Evolutionary conservation across 2,113 vertebrate species (phyloP).

Genomic region (Cranoglanis bouderius): DNA sequence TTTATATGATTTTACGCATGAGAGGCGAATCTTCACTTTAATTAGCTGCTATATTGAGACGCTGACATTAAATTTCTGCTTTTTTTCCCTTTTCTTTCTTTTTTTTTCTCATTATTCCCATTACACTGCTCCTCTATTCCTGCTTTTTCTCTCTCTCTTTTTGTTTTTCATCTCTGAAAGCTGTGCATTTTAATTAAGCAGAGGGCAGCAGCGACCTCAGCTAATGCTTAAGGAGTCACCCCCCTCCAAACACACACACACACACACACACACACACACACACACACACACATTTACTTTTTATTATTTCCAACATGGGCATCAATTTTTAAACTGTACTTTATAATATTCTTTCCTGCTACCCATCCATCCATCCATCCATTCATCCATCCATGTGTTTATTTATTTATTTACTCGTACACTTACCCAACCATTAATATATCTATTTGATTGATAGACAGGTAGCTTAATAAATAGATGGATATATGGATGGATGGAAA

Average conservation of each 20-base stretch:
- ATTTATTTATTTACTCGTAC: not conserved
- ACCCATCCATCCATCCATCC: not conserved
- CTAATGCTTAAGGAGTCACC: not conserved
- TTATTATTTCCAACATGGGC: not conserved
- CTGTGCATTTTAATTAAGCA: slow-evolving; percentile 10
- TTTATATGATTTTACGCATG: not conserved
- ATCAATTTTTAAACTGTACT: not conserved
- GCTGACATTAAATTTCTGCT: not conserved
- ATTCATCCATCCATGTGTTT: not conserved
- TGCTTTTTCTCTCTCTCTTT: not conserved
- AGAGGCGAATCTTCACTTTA: not conserved
- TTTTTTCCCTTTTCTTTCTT: not conserved
- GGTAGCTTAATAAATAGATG: not conserved
- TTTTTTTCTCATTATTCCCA: not conserved
- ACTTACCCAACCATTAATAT: not conserved
- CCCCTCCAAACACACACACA: not conserved
- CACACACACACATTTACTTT: not conserved
- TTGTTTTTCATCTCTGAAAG: not conserved
- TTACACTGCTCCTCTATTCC: not conserved
- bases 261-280: not conserved
- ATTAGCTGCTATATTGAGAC: not conserved
- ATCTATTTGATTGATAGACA: not conserved
- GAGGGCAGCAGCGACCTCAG: not conserved
- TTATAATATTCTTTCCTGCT: not conserved
- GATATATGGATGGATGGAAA: not conserved